phyloP scores from a whole-genome alignment of 2,888 invertebrate species.

The Alentia gelatinosa region DNA sequence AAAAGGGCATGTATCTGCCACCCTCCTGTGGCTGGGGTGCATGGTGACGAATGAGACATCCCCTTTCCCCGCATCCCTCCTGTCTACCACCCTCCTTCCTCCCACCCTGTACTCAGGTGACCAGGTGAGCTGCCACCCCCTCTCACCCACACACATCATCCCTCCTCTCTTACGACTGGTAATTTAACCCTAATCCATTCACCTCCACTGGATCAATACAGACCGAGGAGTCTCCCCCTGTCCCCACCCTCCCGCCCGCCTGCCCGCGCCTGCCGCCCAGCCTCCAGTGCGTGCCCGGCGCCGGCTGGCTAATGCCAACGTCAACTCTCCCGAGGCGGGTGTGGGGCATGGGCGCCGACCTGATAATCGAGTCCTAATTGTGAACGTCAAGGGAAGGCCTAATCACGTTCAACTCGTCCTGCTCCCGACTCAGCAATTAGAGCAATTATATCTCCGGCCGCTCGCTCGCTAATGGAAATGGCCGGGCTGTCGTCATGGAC shows the following conservation, averaged over 20 bases:
- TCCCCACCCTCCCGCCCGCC: not conserved
- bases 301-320: not conserved
- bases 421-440: conserved; percentile 13
- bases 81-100: not conserved
- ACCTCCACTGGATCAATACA: not conserved
- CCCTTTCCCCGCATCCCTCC: not conserved
- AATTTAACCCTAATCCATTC: conserved; percentile 40
- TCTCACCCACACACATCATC: not conserved
- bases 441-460: conserved; percentile 19
- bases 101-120: not conserved
- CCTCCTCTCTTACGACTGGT: conserved; percentile 18
- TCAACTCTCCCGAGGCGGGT: not conserved
- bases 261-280: not conserved
- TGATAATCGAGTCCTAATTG: conserved; percentile 39
- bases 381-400: conserved; percentile 17
- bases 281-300: conserved; percentile 4
- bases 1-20: not conserved
- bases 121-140: not conserved
- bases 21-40: not conserved
- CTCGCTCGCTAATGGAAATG: not conserved
- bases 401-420: conserved; percentile 37
- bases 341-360: not conserved
- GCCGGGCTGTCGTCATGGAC: not conserved
- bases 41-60: not conserved
- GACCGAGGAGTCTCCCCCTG: not conserved